Evolutionary conservation across 1,140 invertebrate species (phyloP).

Genomic region (Achatina immaculata): DNA sequence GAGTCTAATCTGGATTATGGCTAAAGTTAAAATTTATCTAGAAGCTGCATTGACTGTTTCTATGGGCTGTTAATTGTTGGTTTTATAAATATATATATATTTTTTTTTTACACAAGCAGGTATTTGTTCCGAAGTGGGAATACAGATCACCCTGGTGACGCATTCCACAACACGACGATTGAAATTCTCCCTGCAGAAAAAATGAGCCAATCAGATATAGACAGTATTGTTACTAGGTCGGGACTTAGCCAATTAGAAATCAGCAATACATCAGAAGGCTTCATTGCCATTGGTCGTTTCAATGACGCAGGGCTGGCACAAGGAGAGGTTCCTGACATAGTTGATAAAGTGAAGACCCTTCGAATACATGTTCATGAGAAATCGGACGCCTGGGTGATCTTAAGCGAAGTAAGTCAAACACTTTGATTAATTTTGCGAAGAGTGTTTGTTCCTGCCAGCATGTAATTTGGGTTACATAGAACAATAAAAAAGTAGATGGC

Average conservation of each 20-base stretch:
- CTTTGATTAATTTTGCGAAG: too few species aligned
- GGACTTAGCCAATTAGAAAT: slow-evolving; percentile 23
- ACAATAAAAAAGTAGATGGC: too few species aligned
- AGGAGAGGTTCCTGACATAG: slow-evolving; percentile 39
- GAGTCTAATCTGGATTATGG: too few species aligned
- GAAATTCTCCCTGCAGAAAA: slow-evolving; percentile 79
- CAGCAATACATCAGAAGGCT: slow-evolving; percentile 43
- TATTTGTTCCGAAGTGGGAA: slow-evolving; percentile 93
- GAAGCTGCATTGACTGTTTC: too few species aligned
- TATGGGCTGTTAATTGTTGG: too few species aligned
- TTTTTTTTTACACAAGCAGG: slow-evolving; percentile 70
- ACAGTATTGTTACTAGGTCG: slow-evolving; percentile 12
- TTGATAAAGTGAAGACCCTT: slow-evolving; percentile 49
- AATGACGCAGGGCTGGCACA: slow-evolving; percentile 54
- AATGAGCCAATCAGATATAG: slow-evolving; percentile 5
- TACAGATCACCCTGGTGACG: slow-evolving; percentile 90
- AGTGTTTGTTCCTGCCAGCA: too few species aligned
- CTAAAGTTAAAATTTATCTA: too few species aligned
- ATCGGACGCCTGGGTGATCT: slow-evolving; percentile 61
- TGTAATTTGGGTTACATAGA: too few species aligned
- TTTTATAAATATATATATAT: too few species aligned
- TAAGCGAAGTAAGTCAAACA: slow-evolving; percentile 67
- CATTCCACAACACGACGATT: slow-evolving; percentile 90
- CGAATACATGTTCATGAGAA: slow-evolving; percentile 50
- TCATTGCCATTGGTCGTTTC: slow-evolving; percentile 48